phyloP scores from a whole-genome alignment of 1,140 invertebrate genomes.

The Halesus radiatus region DNA sequence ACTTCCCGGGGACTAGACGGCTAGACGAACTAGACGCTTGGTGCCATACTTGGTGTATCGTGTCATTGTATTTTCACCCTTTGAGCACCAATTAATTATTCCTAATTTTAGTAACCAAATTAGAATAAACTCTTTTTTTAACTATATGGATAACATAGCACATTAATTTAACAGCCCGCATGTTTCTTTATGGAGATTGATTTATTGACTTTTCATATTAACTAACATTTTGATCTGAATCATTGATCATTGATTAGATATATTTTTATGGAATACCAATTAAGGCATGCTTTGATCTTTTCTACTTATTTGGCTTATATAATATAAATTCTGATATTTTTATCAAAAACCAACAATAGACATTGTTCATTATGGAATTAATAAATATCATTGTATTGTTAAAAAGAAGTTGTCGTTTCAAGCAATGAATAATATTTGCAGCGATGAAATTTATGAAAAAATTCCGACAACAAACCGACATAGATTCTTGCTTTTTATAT shows the following conservation, averaged over 20 bases:
- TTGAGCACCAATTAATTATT: constrained; percentile 30
- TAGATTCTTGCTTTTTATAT: neutral
- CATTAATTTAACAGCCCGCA: constrained; percentile 30
- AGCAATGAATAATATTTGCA: neutral
- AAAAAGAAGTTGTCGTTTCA: constrained; percentile 32
- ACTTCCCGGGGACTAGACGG: neutral
- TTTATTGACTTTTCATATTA: constrained; percentile 24
- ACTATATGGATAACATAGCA: constrained; percentile 15
- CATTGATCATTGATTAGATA: constrained; percentile 31
- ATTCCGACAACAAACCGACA: neutral
- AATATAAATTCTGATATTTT: constrained; percentile 45
- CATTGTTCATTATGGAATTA: constrained; percentile 28
- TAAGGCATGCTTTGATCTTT: constrained; percentile 40
- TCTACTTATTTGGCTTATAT: constrained; percentile 46
- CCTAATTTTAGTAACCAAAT: constrained; percentile 37
- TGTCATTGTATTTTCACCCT: constrained; percentile 6
- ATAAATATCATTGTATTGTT: constrained; percentile 41
- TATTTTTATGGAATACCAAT: constrained; percentile 44
- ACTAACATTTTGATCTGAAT: constrained; percentile 44
- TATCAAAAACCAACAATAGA: constrained; percentile 36
- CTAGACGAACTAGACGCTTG: neutral
- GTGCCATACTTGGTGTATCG: constrained; percentile 4
- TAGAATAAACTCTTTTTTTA: constrained; percentile 27
- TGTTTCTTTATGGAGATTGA: constrained; percentile 15
- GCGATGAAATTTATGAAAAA: neutral